These are phyloP conservation scores for Aethes cnicana DNA, from an alignment of 2,888 invertebrate species.

Conservation along the genomic window DNA sequence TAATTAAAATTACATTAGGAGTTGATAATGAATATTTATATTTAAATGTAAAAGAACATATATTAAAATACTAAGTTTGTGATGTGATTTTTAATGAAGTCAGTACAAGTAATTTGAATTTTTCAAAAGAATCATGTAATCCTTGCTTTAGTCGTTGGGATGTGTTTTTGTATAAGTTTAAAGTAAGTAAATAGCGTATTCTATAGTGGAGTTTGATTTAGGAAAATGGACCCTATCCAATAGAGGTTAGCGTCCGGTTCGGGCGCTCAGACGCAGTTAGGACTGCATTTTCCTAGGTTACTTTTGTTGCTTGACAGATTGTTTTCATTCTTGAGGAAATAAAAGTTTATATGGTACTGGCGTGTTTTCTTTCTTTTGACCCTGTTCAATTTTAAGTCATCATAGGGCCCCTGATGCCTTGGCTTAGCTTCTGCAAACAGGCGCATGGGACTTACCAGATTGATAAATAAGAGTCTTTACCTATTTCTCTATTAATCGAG, in stretches of 20 bases:
- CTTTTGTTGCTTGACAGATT: constrained; percentile 56
- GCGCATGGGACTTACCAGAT: too few species aligned
- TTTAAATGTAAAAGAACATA: constrained; percentile 38
- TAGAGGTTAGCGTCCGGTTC: constrained; percentile 33
- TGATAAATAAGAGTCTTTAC: too few species aligned
- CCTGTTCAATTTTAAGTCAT: too few species aligned
- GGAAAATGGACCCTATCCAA: constrained; percentile 13
- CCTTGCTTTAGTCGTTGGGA: constrained; percentile 59
- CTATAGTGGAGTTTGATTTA: constrained; percentile 21
- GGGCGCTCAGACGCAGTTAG: constrained; percentile 30
- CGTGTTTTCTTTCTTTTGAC: constrained; percentile 39
- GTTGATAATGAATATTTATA: constrained; percentile 33
- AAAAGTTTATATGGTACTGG: constrained; percentile 51
- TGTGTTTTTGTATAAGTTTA: constrained; percentile 51
- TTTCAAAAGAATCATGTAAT: constrained; percentile 62
- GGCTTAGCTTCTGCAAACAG: too few species aligned
- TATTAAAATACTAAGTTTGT: constrained; percentile 52
- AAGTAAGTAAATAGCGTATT: constrained; percentile 28
- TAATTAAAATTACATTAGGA: constrained; percentile 20
- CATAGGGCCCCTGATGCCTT: too few species aligned
- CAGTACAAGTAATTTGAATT: constrained; percentile 65
- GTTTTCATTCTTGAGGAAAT: constrained; percentile 50
- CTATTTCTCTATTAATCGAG: too few species aligned
- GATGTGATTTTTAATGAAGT: constrained; percentile 66
- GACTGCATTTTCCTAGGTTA: constrained; percentile 51